Conservation (phyloP, 2,113 vertebrate species). For the Coreoperca whiteheadi region DNA sequence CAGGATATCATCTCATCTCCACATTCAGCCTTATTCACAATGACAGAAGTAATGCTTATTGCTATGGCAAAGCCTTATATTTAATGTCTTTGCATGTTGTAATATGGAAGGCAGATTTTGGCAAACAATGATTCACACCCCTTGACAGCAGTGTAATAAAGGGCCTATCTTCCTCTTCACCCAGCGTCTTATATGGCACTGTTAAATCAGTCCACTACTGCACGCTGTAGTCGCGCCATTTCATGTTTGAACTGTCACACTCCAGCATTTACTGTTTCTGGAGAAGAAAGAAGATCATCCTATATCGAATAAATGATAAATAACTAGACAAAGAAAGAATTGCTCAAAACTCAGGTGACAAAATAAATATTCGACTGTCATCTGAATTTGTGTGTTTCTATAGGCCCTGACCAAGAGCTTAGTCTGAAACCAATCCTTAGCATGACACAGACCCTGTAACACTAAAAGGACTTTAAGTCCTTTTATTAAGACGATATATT, state of each 20-base stretch:
- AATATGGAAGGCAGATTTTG: conserved; percentile 1
- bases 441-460: neutral
- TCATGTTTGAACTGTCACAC: neutral
- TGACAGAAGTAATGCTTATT: neutral
- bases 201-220: conserved; percentile 14
- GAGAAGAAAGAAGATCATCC: neutral
- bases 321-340: neutral
- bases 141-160: conserved; percentile 24
- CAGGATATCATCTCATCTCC: neutral
- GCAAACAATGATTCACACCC: conserved; percentile 42
- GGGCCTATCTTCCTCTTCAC: conserved; percentile 16
- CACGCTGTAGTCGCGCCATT: neutral
- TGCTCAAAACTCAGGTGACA: neutral
- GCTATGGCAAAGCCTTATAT: neutral
- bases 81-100: conserved; percentile 2
- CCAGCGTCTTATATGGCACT: neutral
- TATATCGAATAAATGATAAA: neutral
- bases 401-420: neutral
- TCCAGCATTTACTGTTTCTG: neutral
- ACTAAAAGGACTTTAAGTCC: too few relatives aligned
- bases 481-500: neutral
- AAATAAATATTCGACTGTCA: neutral
- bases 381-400: neutral
- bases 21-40: neutral
- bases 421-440: neutral